Percentiles rank a stretch among this genome's conserved stretches.
Conservation (phyloP, 2,888 invertebrate genomes). For the Mythimna pallens region DNA sequence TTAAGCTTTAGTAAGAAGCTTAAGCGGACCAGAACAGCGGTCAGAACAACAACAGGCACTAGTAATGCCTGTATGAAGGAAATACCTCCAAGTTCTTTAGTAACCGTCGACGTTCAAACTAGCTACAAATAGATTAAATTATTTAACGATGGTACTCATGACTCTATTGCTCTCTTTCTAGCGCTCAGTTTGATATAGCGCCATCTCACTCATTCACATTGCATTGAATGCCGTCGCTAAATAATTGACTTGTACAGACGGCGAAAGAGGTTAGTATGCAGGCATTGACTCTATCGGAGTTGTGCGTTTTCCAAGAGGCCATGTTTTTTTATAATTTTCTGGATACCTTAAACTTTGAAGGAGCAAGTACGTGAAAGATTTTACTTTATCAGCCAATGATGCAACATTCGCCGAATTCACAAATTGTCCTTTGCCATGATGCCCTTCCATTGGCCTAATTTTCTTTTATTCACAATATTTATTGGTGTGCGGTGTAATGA, state of each 20-base stretch:
- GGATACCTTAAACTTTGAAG: not conserved
- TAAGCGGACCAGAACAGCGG: not conserved
- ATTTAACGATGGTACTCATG: constrained; percentile 45
- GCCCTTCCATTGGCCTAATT: not conserved
- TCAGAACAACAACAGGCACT: not conserved
- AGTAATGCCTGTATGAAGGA: not conserved
- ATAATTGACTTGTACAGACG: constrained; percentile 33
- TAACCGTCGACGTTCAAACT: constrained; percentile 41
- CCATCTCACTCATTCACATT: constrained; percentile 12
- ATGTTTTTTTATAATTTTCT: not conserved
- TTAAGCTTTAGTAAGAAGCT: not conserved
- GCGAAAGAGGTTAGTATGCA: constrained; percentile 24
- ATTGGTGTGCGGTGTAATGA: not conserved
- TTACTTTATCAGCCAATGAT: not conserved
- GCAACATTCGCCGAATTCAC: not conserved
- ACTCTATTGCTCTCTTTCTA: constrained; percentile 18
- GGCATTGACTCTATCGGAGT: constrained; percentile 10
- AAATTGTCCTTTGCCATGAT: not conserved
- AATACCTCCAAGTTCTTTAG: not conserved
- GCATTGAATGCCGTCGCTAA: constrained; percentile 39
- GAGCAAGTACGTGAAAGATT: not conserved
- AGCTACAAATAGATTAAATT: constrained; percentile 26
- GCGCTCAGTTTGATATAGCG: constrained; percentile 4
- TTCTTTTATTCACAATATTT: not conserved
- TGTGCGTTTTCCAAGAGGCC: constrained; percentile 3